Evolutionary conservation across 23 tunicate species (phyloP).

Genomic region (Trididemnum miniatum): DNA sequence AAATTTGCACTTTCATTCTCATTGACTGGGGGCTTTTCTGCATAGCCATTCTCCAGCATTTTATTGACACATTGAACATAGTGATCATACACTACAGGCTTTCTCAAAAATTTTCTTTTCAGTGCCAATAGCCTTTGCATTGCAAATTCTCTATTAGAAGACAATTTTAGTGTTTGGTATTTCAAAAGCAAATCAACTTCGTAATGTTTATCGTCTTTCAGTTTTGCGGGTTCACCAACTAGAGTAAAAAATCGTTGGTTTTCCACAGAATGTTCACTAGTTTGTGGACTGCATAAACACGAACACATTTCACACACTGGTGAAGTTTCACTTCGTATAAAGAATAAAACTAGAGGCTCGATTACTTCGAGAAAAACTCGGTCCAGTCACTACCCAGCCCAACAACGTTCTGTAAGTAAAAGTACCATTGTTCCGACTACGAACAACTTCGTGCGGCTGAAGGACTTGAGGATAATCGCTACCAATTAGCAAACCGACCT

Average conservation of each 20-base stretch:
- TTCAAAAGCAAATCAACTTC: conserved; percentile 26
- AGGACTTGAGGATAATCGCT: background rate
- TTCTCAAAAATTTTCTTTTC: background rate
- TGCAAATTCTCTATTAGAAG: conserved; percentile 6
- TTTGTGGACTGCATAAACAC: too few species aligned
- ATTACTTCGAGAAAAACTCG: background rate
- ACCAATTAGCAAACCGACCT: background rate
- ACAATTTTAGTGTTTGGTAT: background rate
- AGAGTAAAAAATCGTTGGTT: too few species aligned
- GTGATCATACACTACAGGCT: too few species aligned
- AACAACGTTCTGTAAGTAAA: background rate
- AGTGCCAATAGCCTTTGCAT: background rate
- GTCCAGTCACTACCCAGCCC: background rate
- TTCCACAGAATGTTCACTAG: too few species aligned
- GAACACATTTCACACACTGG: too few species aligned
- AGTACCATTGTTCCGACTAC: background rate
- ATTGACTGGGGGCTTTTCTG: conserved; percentile 37
- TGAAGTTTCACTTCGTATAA: too few species aligned
- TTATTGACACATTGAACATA: conserved; percentile 20
- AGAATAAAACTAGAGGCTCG: too few species aligned
- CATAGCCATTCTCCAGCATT: conserved; percentile 27
- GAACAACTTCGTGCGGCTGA: too few species aligned
- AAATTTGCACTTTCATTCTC: too few species aligned
- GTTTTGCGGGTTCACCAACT: too few species aligned
- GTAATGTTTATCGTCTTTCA: conserved; percentile 22